Conservation (phyloP, 2,888 invertebrate genomes). For the Norana najaformis region DNA sequence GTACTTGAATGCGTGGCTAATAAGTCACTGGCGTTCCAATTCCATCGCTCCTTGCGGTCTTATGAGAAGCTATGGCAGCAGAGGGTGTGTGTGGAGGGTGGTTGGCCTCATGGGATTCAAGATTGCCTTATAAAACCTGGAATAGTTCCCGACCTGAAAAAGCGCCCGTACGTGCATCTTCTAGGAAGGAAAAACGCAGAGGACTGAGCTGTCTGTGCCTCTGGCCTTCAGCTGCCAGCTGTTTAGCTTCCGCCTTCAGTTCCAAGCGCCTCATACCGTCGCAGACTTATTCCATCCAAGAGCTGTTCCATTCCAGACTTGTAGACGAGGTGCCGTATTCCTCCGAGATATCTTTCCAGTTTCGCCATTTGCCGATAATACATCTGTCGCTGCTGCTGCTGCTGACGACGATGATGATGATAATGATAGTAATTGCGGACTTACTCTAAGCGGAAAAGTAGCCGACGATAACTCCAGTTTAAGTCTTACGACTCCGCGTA, state of each 20-base stretch:
- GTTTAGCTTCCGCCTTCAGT: not conserved
- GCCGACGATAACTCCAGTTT: not conserved
- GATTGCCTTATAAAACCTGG: not conserved
- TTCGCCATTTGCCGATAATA: not conserved
- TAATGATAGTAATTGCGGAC: not conserved
- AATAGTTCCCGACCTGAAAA: not conserved
- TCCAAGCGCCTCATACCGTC: not conserved
- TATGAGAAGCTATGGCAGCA: not conserved
- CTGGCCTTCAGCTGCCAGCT: not conserved
- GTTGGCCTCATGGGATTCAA: not conserved
- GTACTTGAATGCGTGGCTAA: too few species aligned
- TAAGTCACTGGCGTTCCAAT: not conserved
- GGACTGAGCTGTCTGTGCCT: not conserved
- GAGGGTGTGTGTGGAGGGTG: not conserved
- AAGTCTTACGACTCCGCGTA: not conserved
- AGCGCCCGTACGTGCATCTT: not conserved
- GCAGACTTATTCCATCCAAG: slow-evolving; percentile 13
- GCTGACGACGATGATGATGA: too few species aligned
- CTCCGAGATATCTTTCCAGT: not conserved
- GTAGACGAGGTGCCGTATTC: not conserved
- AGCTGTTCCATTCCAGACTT: not conserved
- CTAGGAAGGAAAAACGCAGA: not conserved
- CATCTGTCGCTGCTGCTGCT: not conserved
- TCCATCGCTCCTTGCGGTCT: not conserved
- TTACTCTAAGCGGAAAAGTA: not conserved